Percentiles rank a stretch among this genome's conserved stretches.
Evolutionary conservation across 2,888 invertebrate species (phyloP).

Genomic region (Microctonus aethiopoides): DNA sequence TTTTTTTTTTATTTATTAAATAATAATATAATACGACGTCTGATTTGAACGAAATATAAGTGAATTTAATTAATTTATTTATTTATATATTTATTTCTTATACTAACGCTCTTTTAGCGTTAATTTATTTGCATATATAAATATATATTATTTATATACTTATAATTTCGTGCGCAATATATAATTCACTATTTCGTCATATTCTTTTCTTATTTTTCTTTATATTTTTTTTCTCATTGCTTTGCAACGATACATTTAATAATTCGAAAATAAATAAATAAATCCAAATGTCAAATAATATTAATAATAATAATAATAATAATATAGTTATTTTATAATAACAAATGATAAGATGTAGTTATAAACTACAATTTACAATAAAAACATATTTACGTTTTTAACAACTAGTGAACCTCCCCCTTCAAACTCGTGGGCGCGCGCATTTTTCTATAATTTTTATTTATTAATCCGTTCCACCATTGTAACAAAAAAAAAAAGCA

Average conservation of each 20-base stretch:
- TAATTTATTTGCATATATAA: not conserved
- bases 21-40: too few species aligned
- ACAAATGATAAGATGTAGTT: constrained; percentile 39
- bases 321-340: constrained; percentile 46
- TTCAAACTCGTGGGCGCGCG: constrained; percentile 18
- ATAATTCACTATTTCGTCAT: constrained; percentile 37
- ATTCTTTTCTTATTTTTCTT: constrained; percentile 19
- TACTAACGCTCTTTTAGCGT: not conserved
- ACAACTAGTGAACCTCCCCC: constrained; percentile 30
- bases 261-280: constrained; percentile 61
- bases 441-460: constrained; percentile 41
- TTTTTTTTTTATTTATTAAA: too few species aligned
- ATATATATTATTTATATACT: constrained; percentile 49
- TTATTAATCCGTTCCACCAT: constrained; percentile 35
- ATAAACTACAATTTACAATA: constrained; percentile 43
- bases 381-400: constrained; percentile 39
- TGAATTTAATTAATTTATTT: too few species aligned
- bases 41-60: too few species aligned
- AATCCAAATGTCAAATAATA: constrained; percentile 48
- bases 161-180: constrained; percentile 48
- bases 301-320: not conserved
- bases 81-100: not conserved
- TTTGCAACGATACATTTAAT: constrained; percentile 20
- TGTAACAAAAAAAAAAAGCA: constrained; percentile 26
- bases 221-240: constrained; percentile 15